Conservation (phyloP, 2,797 vertebrate genomes). For the Anguilla pacifica region DNA sequence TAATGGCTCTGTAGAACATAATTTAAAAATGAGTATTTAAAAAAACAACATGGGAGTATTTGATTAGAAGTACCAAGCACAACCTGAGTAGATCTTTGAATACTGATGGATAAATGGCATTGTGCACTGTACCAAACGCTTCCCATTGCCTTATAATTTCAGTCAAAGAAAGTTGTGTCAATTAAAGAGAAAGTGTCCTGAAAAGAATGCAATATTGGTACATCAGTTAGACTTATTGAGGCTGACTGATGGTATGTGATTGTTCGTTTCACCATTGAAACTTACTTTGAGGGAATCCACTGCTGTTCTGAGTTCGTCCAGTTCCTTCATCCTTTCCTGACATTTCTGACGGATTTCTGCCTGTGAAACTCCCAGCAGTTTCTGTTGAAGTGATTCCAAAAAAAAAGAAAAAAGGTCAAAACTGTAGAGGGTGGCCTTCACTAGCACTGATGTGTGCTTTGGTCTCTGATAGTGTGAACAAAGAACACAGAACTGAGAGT, state of each 20-base stretch:
- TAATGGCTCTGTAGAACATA: neutral
- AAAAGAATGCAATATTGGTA: neutral
- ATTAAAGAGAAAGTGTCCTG: too few species aligned
- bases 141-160: neutral
- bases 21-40: neutral
- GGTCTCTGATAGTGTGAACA: neutral
- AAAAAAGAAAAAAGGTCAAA: conserved; percentile 9
- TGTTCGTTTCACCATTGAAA: neutral
- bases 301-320: conserved; percentile 78
- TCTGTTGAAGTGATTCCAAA: conserved; percentile 63
- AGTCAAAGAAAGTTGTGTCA: neutral
- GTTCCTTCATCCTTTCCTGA: conserved; percentile 78
- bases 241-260: neutral
- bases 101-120: neutral
- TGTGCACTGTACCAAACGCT: neutral
- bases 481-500: neutral
- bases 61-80: neutral
- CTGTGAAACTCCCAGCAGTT: conserved; percentile 76
- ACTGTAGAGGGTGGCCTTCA: neutral
- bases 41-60: neutral
- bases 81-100: neutral
- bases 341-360: conserved; percentile 81
- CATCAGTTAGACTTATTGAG: neutral
- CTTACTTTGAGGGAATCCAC: conserved; percentile 78
- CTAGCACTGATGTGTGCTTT: neutral